These are phyloP conservation scores for Cryptops parisi DNA, from an alignment of 2,888 invertebrate genomes.

Conservation along the genomic window DNA sequence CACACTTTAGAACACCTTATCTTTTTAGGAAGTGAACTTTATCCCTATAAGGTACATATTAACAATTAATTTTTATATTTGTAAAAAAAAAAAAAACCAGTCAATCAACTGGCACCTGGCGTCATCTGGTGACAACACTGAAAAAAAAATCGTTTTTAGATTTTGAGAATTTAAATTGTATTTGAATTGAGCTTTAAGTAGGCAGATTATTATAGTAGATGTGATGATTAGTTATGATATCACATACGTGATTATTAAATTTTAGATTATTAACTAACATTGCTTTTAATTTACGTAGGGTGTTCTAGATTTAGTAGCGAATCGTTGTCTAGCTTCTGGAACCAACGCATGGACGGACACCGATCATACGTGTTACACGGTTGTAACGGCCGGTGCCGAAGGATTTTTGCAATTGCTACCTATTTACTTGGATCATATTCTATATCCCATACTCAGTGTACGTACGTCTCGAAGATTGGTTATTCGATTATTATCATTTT, in stretches of 20 bases:
- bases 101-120: no score
- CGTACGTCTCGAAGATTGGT: constrained; percentile 17
- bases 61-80: no score
- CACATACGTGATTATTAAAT: no score
- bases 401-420: constrained; percentile 80
- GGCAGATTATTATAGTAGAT: no score
- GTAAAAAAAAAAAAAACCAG: no score
- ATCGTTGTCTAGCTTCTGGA: constrained; percentile 75
- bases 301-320: constrained; percentile 71
- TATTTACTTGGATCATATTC: constrained; percentile 77
- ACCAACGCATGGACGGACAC: constrained; percentile 79
- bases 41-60: constrained; percentile 65
- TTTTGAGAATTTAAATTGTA: not conserved
- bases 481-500: no score
- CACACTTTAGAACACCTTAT: constrained; percentile 85
- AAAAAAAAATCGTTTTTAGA: not conserved
- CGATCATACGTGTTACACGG: constrained; percentile 75
- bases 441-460: constrained; percentile 61
- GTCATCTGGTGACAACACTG: no score
- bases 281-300: constrained; percentile 36
- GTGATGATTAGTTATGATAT: no score
- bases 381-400: constrained; percentile 70
- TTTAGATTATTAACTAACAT: no score
- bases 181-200: not conserved
- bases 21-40: constrained; percentile 76